Percentiles rank a stretch among this genome's conserved stretches.
phyloP scores from a whole-genome alignment of 2,797 vertebrate genomes.

The Sarcoramphus papa region DNA sequence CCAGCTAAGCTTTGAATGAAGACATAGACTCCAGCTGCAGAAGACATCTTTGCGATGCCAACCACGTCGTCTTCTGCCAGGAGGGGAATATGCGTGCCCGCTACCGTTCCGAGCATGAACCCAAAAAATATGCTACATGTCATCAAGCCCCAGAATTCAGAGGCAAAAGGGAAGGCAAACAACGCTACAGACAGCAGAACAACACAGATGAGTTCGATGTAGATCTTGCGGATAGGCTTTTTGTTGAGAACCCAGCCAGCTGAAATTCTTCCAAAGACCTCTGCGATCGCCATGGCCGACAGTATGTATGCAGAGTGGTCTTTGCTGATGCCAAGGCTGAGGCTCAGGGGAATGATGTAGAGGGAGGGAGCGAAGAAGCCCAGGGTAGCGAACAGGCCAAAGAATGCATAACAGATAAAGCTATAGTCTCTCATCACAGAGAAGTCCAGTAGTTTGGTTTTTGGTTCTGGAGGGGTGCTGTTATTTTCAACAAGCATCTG shows the following conservation, averaged over 20 bases:
- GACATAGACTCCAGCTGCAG: conserved; percentile 91
- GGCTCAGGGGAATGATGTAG: conserved; percentile 90
- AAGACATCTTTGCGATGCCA: conserved; percentile 90
- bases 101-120: conserved; percentile 87
- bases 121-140: conserved; percentile 87
- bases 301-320: conserved; percentile 84
- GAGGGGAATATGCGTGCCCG: conserved; percentile 90
- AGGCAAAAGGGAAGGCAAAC: conserved; percentile 85
- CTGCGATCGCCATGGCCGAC: conserved; percentile 87
- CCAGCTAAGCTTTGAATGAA: conserved; percentile 94
- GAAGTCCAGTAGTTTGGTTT: conserved; percentile 82
- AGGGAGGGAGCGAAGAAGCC: conserved; percentile 94
- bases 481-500: not conserved
- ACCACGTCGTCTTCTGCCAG: conserved; percentile 93
- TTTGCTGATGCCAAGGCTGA: conserved; percentile 81
- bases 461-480: not conserved
- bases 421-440: conserved; percentile 84
- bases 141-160: conserved; percentile 86
- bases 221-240: conserved; percentile 80
- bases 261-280: conserved; percentile 85
- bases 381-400: conserved; percentile 92
- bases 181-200: conserved; percentile 77
- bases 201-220: conserved; percentile 86
- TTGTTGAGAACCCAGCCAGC: conserved; percentile 84
- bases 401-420: conserved; percentile 91